Evolutionary conservation across 1,140 invertebrate genomes (phyloP).

Genomic region (Caenorhabditis latens): DNA sequence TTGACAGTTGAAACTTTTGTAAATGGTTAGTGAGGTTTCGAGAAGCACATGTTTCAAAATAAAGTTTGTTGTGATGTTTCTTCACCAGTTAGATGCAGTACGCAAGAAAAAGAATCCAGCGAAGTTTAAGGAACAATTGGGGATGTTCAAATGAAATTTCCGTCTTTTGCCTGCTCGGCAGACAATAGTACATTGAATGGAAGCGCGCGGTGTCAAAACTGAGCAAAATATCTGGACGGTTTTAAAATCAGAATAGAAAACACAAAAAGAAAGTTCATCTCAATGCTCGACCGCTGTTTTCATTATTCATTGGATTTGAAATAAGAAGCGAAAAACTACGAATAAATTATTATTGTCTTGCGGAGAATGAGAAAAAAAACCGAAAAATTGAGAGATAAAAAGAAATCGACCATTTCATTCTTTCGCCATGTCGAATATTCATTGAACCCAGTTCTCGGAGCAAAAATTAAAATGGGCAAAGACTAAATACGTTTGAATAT

Average conservation of each 20-base stretch:
- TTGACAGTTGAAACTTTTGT: no score
- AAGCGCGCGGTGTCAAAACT: not conserved
- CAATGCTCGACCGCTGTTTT: not conserved
- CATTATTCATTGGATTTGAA: slow-evolving; percentile 13
- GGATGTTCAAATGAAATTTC: slow-evolving; percentile 54
- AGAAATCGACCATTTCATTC: not conserved
- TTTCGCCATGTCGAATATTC: not conserved
- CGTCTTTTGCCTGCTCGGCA: not conserved
- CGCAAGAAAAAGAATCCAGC: not conserved
- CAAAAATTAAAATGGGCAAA: not conserved
- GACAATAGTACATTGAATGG: not conserved
- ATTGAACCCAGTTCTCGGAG: not conserved
- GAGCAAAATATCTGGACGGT: not conserved
- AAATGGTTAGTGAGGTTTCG: no score
- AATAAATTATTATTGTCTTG: slow-evolving; percentile 50
- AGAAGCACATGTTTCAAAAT: not conserved
- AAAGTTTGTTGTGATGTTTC: not conserved
- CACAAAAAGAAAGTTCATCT: not conserved
- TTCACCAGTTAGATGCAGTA: not conserved
- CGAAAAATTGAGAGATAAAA: not conserved
- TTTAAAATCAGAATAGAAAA: not conserved
- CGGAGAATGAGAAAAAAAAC: not conserved
- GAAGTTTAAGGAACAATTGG: slow-evolving; percentile 11
- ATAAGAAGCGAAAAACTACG: slow-evolving; percentile 1
- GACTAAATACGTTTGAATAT: slow-evolving; percentile 22